Evolutionary conservation across 2,113 vertebrate genomes (phyloP), one percentile per base, ranked within the genome.

Genomic region (Eudyptes chrysolophus): DNA sequence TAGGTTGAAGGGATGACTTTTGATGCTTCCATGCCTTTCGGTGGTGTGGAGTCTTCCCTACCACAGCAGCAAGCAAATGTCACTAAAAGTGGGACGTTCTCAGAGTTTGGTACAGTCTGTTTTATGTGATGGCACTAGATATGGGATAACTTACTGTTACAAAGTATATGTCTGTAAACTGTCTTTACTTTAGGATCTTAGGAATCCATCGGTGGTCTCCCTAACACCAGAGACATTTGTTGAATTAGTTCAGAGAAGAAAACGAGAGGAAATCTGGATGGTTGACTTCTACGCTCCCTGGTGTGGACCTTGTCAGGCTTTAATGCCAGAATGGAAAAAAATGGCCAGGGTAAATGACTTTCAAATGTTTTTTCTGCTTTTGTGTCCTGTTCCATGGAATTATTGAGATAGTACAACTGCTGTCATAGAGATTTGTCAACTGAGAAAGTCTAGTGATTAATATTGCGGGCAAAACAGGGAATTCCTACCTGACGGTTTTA

Each of bases 271-370:
- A 92, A 95, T 98, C 46, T 99, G 99, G 99, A 98, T 99, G 90
- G 99, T 99, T 88, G 99, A 99, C 94, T 99, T 99, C 98, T 99
- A 99, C 1, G 99, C 99, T 71, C 99, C 99, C 0, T 99, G 99
- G 99, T 99, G 99, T 84, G 99, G 99, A 70, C 99, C 99, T 7
- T 99, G 99, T 92, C 99, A 99, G 96, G 98, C 99, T 55, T 98
- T 99, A 96, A 98, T 99, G 97, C 99, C 99, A 19, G 99, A 99
- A 93, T 99, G 99, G 99, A 99, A 99, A 96, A 99, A 99, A 92
- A 99, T 99, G 99, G 99, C 99, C 64, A 98, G 99, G 99, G 99
- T 99, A 97, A 96, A 22, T 83, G 13, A 72, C 57, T 58, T 65
- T 71, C 27, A 40, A 29, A 40, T 3, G 5, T 29, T 49, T 49